Evolutionary conservation across 2,113 vertebrate species (phyloP), one percentile per base, ranked within the genome.

Genomic region (Psephotus haematonotus): DNA sequence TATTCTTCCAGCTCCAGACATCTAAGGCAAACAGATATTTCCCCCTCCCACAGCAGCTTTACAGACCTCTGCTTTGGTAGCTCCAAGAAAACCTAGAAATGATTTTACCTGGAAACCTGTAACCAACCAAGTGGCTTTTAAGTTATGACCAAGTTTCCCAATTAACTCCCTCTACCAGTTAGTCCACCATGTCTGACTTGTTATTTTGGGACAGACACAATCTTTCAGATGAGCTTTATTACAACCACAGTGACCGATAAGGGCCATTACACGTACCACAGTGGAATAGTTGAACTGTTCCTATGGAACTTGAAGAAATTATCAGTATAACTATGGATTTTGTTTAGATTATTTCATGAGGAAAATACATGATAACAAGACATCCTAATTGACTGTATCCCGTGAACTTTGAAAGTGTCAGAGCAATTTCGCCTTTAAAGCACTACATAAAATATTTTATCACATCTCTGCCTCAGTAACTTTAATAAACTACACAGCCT

Each of bases 401-500:
- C 97, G 93, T 97, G 98, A 97, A 98, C 97, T 97, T 98, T 97
- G 95, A 97, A 98, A 98, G 95, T 97, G 96, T 97, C 97, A 97
- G 94, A 97, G 96, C 95, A 97, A 98, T 98, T 98, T 98, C 98
- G 97, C 95, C 96, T 97, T 98, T 98, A 98, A 98, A 98, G 96
- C 98, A 98, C 97, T 98, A 98, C 98, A 98, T 98, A 98, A 98
- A 98, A 99, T 98, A 98, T 99, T 98, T 99, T 98, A 99, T 99
- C 98, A 98, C 97, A 98, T 98, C 93, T 97, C 91, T 97, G 97
- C 98, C 97, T 98, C 98, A 98, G 98, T 98, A 98, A 98, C 98
- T 99, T 99, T 99, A 99, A 99, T 99, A 99, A 99, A 99, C 98
- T 98, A 96, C 97, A 98, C 96, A 98, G 98, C 98, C 98, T 99